Conservation (phyloP, 2,888 invertebrate genomes). For the Dendrolimus pini region DNA sequence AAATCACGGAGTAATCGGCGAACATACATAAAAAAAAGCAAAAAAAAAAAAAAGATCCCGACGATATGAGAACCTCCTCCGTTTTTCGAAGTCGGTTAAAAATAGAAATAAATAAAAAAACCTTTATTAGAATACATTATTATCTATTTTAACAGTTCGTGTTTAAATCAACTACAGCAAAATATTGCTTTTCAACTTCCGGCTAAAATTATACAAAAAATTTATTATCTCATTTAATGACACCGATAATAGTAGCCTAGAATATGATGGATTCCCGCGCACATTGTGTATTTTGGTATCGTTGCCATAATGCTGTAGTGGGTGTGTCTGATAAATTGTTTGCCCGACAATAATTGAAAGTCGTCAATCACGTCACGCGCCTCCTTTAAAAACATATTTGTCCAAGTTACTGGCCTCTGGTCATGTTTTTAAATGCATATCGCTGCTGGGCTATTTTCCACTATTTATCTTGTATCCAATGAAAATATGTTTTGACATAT, state of each 20-base stretch:
- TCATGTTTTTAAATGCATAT: constrained; percentile 62
- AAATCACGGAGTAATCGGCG: no score
- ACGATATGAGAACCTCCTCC: no score
- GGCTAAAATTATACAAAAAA: no score
- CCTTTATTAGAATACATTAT: no score
- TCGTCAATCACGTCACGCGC: constrained; percentile 40
- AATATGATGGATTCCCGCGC: background rate
- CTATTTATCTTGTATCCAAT: constrained; percentile 67
- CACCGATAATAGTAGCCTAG: background rate
- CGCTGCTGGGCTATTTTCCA: constrained; percentile 56
- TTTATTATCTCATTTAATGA: no score
- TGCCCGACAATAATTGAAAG: constrained; percentile 36
- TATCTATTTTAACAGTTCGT: no score
- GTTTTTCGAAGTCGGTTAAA: no score
- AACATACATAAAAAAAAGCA: no score
- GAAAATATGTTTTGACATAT: constrained; percentile 63
- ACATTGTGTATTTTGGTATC: background rate
- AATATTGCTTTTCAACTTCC: no score
- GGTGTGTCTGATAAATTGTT: constrained; percentile 65
- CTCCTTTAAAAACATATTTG: constrained; percentile 65
- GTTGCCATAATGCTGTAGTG: constrained; percentile 59
- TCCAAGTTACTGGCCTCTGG: constrained; percentile 45
- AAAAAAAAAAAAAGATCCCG: no score
- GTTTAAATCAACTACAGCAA: no score
- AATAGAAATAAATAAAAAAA: no score